Evolutionary conservation across 2,113 vertebrate species (phyloP), one percentile per base, ranked within the genome.

Genomic region (Tetraodon nigroviridis): DNA sequence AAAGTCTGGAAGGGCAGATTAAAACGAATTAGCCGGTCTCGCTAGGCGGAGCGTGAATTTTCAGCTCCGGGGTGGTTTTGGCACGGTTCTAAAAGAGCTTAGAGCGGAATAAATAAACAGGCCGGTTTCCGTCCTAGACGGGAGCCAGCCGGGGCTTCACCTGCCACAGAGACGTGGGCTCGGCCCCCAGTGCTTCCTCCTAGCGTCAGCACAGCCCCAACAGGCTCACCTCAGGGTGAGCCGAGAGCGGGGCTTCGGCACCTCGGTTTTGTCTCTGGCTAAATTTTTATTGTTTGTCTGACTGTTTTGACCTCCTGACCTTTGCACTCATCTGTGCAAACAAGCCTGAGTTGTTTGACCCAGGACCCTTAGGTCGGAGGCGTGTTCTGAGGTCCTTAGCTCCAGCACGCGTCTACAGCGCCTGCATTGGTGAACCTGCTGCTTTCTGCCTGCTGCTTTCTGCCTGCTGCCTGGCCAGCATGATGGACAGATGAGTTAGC

Each of bases 401-500:
- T 71, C 50, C 32, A 49, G 51, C 48, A n/a, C n/a, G n/a, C n/a
- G n/a, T 29, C 58, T 22, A 61, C 48, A 64, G 65, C 44, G 44
- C 47, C 51, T 47, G 18, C 50, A 27, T 51, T 58, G 61, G 66
- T n/a, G 10, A 21, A 66, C 52, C 58, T 16, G 15, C 60, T 29
- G 24, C 24, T 49, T 20, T 8, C 24, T 14, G 29, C 55, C 62
- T 29, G 4, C 20, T 58, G 66, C 42, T 63, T 58, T 57, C 48
- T 41, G 41, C 19, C 32, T 37, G 32, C 32, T 37, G 32, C 8
- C 32, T 12, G 32, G 32, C 52, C 58, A 65, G 46, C 6, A 13
- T 60, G 60, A 68, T 67, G 51, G 68, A 70, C 59, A 45, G 40
- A 44, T 56, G 59, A 37, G 32, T 37, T 37, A 11, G 10, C 32